Evolutionary conservation across 1,140 invertebrate species (phyloP).

Genomic region (Goniozus legneri): DNA sequence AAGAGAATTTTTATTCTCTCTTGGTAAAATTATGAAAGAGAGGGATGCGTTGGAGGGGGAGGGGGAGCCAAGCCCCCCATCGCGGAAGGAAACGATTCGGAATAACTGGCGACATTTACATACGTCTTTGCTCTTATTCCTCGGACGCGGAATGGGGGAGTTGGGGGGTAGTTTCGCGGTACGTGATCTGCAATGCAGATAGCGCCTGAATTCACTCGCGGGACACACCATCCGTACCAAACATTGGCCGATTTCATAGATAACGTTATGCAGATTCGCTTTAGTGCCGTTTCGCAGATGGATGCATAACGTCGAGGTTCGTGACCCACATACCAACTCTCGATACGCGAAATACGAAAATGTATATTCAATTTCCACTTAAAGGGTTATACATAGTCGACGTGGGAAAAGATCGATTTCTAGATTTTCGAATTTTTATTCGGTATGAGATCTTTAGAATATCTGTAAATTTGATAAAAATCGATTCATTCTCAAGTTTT

Average conservation of each 20-base stretch:
- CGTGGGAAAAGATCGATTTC: too few species aligned
- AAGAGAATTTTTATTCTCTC: too few species aligned
- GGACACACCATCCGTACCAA: conserved; percentile 15
- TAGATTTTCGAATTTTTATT: too few species aligned
- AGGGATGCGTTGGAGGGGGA: neutral
- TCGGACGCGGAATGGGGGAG: conserved; percentile 13
- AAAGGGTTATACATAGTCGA: too few species aligned
- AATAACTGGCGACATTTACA: conserved; percentile 50
- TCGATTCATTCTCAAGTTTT: too few species aligned
- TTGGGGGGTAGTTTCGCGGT: conserved; percentile 24
- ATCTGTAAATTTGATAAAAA: too few species aligned
- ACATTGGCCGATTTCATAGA: conserved; percentile 15
- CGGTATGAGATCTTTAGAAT: too few species aligned
- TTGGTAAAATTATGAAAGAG: too few species aligned
- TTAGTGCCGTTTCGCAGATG: neutral
- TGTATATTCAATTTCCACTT: too few species aligned
- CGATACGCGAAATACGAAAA: neutral
- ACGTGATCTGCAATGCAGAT: conserved; percentile 54
- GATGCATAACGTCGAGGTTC: neutral
- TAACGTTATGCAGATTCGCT: neutral
- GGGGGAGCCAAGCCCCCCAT: conserved; percentile 26
- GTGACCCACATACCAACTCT: neutral
- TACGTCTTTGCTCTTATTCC: conserved; percentile 49
- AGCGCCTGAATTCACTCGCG: conserved; percentile 27
- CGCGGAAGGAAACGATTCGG: conserved; percentile 44